Percentiles rank a stretch among this genome's conserved stretches.
Evolutionary conservation across 2,797 vertebrate genomes (phyloP).

Genomic region (Dallia pectoralis): DNA sequence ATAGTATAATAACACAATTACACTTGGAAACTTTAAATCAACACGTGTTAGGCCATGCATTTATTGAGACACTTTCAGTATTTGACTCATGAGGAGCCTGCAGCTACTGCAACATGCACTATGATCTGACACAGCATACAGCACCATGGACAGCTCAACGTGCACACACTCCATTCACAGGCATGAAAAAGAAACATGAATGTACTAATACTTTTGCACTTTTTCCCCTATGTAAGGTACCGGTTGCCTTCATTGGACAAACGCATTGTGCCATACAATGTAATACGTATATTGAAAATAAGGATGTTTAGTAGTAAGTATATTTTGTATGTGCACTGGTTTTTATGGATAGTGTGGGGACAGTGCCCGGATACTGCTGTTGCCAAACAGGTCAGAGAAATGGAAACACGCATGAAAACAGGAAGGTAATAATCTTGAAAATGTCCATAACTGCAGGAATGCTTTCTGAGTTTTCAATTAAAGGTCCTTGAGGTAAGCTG

Average conservation of each 20-base stretch:
- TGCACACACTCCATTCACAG: neutral
- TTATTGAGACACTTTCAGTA: neutral
- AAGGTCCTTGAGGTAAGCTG: neutral
- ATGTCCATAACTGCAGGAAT: neutral
- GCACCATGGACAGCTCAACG: constrained; percentile 41
- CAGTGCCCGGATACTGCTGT: neutral
- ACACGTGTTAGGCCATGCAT: neutral
- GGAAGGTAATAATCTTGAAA: neutral
- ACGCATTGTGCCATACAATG: neutral
- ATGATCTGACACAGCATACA: constrained; percentile 12
- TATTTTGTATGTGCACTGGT: neutral
- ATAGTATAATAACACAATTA: neutral
- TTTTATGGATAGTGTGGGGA: neutral
- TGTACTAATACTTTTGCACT: neutral
- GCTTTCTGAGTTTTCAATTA: neutral
- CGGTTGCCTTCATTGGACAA: neutral
- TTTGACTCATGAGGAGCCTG: neutral
- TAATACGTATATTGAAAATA: neutral
- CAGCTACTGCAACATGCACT: neutral
- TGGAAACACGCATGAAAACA: neutral
- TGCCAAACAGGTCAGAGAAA: neutral
- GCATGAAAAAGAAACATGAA: neutral
- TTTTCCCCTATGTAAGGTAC: neutral
- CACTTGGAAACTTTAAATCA: neutral
- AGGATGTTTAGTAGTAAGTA: no score